Evolutionary conservation across 2,797 vertebrate species (phyloP), one percentile per base, ranked within the genome.

Genomic region (Falco rusticolus): DNA sequence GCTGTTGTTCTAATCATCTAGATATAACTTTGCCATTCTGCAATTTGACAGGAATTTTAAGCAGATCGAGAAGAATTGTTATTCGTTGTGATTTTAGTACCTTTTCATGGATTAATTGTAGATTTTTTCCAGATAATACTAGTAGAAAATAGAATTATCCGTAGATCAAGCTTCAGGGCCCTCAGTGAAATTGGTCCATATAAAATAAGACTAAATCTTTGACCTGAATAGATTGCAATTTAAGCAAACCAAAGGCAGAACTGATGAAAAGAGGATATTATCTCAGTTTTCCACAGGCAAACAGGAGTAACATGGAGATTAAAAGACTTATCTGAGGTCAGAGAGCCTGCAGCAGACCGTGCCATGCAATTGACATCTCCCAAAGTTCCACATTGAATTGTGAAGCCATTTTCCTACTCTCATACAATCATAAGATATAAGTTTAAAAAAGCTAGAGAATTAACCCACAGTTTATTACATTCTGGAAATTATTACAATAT

Each of bases 221-320:
- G 94, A 92, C 93, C 95, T 84, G 84, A 88, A 96, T 84, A 95
- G 93, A 96, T 91, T 59, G 47, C 41, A 92, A 89, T 94, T 89
- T 80, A 84, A 92, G 47, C 69, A 93, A 95, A 94, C 69, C 47
- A 84, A 93, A 90, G 69, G 34, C 28, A 92, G 61, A 86, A 87
- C 8, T 84, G 88, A 95, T 65, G 83, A 85, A 93, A 93, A 94
- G 51, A 90, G 65, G 82, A 63, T 91, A 86, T 94, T 92, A 96
- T 91, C 75, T 81, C 86, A 60, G 39, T 88, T 91, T 96, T 88
- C 79, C 79, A 72, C 20, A 56, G 79, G 59, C 65, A 26, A 89
- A 86, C 39, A 74, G 37, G 70, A 93, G 66, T 47, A 87, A 93
- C 33, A 33, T 2, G 2, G 81, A 89, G 75, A 96, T 95, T 85